Percentiles rank a stretch among this genome's conserved stretches.
Conservation (phyloP, 2,888 invertebrate genomes). For the Pinctada fucata region DNA sequence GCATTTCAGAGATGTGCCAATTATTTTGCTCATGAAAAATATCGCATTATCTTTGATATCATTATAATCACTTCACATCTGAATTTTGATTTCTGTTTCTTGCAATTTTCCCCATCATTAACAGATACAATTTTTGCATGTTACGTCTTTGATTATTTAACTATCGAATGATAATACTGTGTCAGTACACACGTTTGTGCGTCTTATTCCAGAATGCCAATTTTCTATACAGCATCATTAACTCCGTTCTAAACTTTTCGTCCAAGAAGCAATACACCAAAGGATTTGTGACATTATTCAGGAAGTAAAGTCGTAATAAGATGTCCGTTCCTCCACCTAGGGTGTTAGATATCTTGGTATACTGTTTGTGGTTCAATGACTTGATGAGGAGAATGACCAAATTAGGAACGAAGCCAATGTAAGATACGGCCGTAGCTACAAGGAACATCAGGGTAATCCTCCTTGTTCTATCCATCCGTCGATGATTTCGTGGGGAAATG, state of each 20-base stretch:
- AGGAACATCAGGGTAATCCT: slow-evolving; percentile 41
- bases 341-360: not conserved
- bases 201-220: not conserved
- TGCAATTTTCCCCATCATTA: no score
- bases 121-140: no score
- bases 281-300: slow-evolving; percentile 39
- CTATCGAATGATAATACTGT: not conserved
- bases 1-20: no score
- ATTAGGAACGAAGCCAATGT: slow-evolving; percentile 34
- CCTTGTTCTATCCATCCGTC: slow-evolving; percentile 8
- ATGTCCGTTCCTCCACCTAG: slow-evolving; percentile 23
- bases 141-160: not conserved
- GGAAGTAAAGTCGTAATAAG: slow-evolving; percentile 35
- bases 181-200: not conserved
- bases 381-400: slow-evolving; percentile 32
- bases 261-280: slow-evolving; percentile 41
- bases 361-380: slow-evolving; percentile 17
- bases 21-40: no score
- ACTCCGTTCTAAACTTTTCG: slow-evolving; percentile 36
- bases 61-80: no score
- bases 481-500: not conserved
- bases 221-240: slow-evolving; percentile 24
- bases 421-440: slow-evolving; percentile 38
- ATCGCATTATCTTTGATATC: no score
- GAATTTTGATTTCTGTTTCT: no score